Base-by-base conservation (phyloP, 1,140 invertebrate genomes). In the Pseudobourletiella spinata region DNA sequence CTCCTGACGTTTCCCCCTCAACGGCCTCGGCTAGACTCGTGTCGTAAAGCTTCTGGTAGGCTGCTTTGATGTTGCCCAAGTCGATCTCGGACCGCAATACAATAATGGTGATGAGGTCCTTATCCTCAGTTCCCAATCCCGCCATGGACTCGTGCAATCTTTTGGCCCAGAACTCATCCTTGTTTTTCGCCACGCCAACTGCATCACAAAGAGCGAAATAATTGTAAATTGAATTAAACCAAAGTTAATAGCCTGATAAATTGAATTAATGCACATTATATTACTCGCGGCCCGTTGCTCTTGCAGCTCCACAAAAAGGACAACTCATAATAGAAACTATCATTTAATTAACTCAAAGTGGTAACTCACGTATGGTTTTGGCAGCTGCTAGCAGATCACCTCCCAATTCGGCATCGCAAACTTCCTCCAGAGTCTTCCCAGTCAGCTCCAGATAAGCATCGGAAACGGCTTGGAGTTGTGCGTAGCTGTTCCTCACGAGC, bases 1-100 rank as follows among this genome's bases (percentile, higher is more conserved):
- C 88, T 65, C 91, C 90, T 70, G 88, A 91, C 62, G 89, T 92
- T 76, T 95, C 90, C 68, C 83, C 86, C 84, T 91, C 82, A 24
- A 72, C 68, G 51, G 71, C 74, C 51, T 70, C 68, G 15, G 66
- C 69, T 24, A 78, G 60, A 25, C 66, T 56, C 68, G 71, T 63
- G 72, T 71, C 74, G 69, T 76, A 79, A 35, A 72, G 70, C 28
- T 68, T 71, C 63, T 73, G 64, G 68, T 73, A 77, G 50, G 74
- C 73, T 16, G 75, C 68, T 67, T 78, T 79, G 43, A 81, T 79
- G 57, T 77, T 70, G 16, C 68, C 74, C 72, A 80, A 71, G 66
- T 80, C 79, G 30, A 79, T 72, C 72, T 81, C 80, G 65, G 75
- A 79, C 46, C 80, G 73, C 6, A 75, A 73, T 0, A 80, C 78